A percentile compares a stretch with the other conserved stretches of the same genome.
Conservation (phyloP, 1,140 invertebrate species). For the Cotesia typhae region DNA sequence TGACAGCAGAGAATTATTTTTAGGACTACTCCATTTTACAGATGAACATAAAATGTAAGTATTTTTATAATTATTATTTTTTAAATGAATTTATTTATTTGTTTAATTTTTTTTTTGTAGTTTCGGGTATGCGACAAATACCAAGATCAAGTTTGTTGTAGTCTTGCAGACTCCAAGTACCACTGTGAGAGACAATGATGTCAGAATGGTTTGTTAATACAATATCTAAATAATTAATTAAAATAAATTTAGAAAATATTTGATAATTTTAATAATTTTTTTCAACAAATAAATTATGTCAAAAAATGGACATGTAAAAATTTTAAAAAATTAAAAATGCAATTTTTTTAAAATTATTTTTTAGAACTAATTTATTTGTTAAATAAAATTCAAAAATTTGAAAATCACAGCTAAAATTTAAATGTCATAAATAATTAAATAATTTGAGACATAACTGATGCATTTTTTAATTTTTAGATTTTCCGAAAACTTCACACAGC, state of each 20-base stretch:
- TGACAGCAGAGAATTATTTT: conserved; percentile 86
- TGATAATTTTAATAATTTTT: no score
- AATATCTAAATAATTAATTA: conserved; percentile 19
- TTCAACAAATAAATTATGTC: no score
- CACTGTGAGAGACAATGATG: conserved; percentile 91
- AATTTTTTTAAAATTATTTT: no score
- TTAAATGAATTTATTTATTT: background rate
- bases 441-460: conserved; percentile 9
- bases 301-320: no score
- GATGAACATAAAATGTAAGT: conserved; percentile 95
- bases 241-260: no score
- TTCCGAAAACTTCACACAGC: conserved; percentile 89
- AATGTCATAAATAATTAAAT: no score
- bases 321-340: no score
- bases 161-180: conserved; percentile 92
- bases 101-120: conserved; percentile 66
- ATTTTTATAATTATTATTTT: conserved; percentile 9
- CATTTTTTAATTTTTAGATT: conserved; percentile 70
- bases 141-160: conserved; percentile 93
- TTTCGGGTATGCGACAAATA: conserved; percentile 98
- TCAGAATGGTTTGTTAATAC: conserved; percentile 78
- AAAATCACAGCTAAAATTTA: background rate
- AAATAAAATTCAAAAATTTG: conserved; percentile 32
- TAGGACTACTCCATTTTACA: conserved; percentile 92
- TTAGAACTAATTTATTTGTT: conserved; percentile 10